These are phyloP conservation scores for Eurosta solidaginis DNA, from an alignment of 1,140 invertebrate species.

Conservation along the genomic window DNA sequence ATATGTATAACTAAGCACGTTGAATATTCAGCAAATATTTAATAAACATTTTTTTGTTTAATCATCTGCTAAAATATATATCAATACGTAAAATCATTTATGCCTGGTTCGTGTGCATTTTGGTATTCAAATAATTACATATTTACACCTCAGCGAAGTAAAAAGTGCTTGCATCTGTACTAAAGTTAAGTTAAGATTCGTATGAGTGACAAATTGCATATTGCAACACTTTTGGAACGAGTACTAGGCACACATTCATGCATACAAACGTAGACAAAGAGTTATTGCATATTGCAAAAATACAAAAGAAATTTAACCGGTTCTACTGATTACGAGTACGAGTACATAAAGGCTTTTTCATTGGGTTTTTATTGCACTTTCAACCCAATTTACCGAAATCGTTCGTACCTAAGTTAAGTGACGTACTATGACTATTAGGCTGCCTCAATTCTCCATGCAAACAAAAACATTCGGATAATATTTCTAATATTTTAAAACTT, in stretches of 20 bases:
- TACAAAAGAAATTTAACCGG: background rate
- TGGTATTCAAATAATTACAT: too few relatives aligned
- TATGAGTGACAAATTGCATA: background rate
- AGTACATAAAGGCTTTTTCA: background rate
- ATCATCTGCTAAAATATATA: too few relatives aligned
- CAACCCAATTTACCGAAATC: slow-evolving; percentile 4
- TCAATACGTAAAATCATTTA: too few relatives aligned
- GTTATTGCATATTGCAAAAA: background rate
- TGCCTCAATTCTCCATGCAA: too few relatives aligned
- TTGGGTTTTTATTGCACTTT: slow-evolving; percentile 13
- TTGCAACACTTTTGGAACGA: background rate
- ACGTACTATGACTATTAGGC: too few relatives aligned
- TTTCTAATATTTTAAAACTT: too few relatives aligned
- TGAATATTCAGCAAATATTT: too few relatives aligned
- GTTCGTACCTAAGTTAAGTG: background rate
- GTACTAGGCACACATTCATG: too few relatives aligned
- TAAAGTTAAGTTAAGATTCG: background rate
- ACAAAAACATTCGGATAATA: too few relatives aligned
- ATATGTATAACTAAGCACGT: too few relatives aligned
- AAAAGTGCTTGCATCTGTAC: background rate
- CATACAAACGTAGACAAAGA: background rate
- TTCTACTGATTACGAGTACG: background rate
- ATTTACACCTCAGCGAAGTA: background rate
- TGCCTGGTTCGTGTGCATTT: too few relatives aligned
- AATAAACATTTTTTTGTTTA: too few relatives aligned